These are phyloP conservation scores for Cynoglossus semilaevis DNA, from an alignment of 2,113 vertebrate species.

Conservation along the genomic window DNA sequence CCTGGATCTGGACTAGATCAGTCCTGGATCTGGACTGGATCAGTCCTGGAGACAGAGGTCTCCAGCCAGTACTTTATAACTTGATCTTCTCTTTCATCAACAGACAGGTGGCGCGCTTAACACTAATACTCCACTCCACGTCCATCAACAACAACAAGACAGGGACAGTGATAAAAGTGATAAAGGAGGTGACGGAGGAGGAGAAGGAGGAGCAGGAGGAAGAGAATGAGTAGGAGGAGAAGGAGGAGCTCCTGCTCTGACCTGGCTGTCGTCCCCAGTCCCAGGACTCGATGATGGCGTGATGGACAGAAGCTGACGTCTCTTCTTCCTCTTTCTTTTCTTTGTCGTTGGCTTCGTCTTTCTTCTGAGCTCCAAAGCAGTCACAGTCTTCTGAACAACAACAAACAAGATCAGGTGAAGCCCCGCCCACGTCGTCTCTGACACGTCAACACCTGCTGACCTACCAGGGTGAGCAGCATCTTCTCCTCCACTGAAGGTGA, in stretches of 20 bases:
- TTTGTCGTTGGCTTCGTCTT: conserved; percentile 93
- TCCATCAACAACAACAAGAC: too few relatives aligned
- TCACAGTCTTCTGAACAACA: conserved; percentile 85
- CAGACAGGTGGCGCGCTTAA: too few relatives aligned
- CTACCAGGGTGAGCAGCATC: conserved; percentile 84
- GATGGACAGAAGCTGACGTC: conserved; percentile 77
- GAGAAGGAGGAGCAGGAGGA: too few relatives aligned
- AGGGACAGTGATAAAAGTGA: conserved; percentile 13
- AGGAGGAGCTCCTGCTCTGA: conserved; percentile 55
- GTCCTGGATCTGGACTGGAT: too few relatives aligned
- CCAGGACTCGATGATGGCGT: conserved; percentile 97
- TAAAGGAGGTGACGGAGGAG: too few relatives aligned
- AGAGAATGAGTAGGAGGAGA: too few relatives aligned
- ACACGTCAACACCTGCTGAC: background rate
- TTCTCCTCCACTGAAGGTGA: conserved; percentile 85
- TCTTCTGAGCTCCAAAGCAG: conserved; percentile 84
- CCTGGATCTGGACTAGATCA: too few relatives aligned
- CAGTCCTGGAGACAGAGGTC: too few relatives aligned
- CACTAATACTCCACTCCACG: too few relatives aligned
- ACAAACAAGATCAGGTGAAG: background rate
- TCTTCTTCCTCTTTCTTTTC: conserved; percentile 99
- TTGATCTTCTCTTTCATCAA: too few relatives aligned
- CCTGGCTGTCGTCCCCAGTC: conserved; percentile 97
- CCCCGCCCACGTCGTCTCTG: background rate
- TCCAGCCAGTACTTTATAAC: too few relatives aligned